Evolutionary conservation across 2,888 invertebrate genomes (phyloP).

Genomic region (Drosophila merina): DNA sequence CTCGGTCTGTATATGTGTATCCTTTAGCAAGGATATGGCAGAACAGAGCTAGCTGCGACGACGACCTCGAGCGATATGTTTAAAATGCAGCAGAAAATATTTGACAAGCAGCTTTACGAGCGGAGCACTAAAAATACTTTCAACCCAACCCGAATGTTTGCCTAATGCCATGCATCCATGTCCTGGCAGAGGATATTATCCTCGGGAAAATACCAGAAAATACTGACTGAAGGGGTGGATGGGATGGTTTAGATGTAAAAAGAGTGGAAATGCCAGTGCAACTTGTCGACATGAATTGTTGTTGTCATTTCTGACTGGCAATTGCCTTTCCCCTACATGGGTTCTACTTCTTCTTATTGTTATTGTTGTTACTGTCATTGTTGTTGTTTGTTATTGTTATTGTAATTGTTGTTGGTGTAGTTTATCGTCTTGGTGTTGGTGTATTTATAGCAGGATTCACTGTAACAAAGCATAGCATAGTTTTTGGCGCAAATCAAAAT

Average conservation of each 20-base stretch:
- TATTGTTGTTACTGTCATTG: constrained; percentile 39
- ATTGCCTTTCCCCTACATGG: constrained; percentile 9
- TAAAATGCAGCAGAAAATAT: constrained; percentile 69
- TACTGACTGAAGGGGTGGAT: constrained; percentile 31
- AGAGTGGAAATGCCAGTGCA: constrained; percentile 58
- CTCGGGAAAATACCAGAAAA: constrained; percentile 49
- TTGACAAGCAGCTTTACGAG: constrained; percentile 73
- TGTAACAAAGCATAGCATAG: constrained; percentile 60
- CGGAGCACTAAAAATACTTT: constrained; percentile 65
- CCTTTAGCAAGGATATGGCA: neutral
- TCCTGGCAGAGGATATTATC: neutral
- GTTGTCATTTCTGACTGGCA: constrained; percentile 53
- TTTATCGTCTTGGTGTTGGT: constrained; percentile 15
- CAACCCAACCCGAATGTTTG: constrained; percentile 44
- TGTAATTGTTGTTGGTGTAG: constrained; percentile 15
- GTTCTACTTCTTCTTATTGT: neutral
- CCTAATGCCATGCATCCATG: constrained; percentile 59
- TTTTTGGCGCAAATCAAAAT: constrained; percentile 78
- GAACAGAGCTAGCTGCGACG: too few relatives aligned
- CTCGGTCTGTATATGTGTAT: constrained; percentile 13
- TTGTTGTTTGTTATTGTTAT: constrained; percentile 24
- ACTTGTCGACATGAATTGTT: constrained; percentile 77
- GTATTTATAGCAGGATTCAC: constrained; percentile 39
- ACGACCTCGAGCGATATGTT: constrained; percentile 41
- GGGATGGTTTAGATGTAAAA: neutral